A percentile compares a stretch with the other conserved stretches of the same genome.
phyloP scores from a whole-genome alignment of 2,888 invertebrate genomes.

The Philereme transversata region DNA sequence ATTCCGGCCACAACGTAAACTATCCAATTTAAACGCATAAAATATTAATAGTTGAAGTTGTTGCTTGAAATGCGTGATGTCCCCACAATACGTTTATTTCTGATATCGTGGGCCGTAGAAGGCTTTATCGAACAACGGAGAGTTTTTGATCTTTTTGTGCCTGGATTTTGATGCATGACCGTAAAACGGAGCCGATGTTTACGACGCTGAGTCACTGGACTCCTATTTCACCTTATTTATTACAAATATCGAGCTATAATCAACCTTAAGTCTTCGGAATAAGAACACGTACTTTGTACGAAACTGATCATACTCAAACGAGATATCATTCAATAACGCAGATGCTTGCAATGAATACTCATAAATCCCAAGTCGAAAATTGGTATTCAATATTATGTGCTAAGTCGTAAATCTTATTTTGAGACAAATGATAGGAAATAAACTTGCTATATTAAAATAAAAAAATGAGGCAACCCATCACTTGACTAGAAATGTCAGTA shows the following conservation, averaged over 20 bases:
- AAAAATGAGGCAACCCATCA: no score
- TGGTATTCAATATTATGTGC: slow-evolving; percentile 13
- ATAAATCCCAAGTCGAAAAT: slow-evolving; percentile 9
- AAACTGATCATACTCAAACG: slow-evolving; percentile 23
- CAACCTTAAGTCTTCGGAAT: slow-evolving; percentile 25
- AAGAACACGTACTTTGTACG: slow-evolving; percentile 8
- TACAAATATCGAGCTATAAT: slow-evolving; percentile 6
- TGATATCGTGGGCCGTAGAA: neutral
- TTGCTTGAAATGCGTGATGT: no score
- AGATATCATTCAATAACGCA: slow-evolving; percentile 20
- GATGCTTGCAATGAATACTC: slow-evolving; percentile 17
- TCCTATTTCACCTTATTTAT: slow-evolving; percentile 39
- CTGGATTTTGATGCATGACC: slow-evolving; percentile 55
- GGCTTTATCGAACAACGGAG: slow-evolving; percentile 37
- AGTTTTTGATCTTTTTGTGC: slow-evolving; percentile 56
- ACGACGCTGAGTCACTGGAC: slow-evolving; percentile 67
- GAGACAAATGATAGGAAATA: slow-evolving; percentile 7
- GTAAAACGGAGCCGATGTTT: slow-evolving; percentile 64
- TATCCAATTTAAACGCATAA: no score
- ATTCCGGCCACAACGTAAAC: no score
- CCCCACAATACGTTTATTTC: no score
- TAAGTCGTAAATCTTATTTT: slow-evolving; percentile 6
- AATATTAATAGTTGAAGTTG: no score
- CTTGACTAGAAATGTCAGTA: no score
- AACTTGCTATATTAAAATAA: no score